Conservation (phyloP, 1,140 invertebrate genomes). For the Drosophila mayri region DNA sequence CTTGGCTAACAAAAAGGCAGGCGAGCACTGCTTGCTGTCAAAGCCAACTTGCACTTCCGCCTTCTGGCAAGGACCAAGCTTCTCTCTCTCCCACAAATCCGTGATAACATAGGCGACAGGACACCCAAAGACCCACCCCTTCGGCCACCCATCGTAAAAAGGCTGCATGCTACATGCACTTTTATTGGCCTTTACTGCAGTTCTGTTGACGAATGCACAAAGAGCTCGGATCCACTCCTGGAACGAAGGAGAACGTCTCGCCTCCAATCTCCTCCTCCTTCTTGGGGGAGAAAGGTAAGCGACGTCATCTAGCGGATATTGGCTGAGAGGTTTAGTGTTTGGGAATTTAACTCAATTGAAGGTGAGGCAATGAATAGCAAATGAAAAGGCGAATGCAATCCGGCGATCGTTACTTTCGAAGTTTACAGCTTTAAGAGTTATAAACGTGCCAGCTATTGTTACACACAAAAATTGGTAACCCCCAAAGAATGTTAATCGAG, state of each 20-base stretch:
- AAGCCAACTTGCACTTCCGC: slow-evolving; percentile 51
- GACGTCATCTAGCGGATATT: slow-evolving; percentile 52
- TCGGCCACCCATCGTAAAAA: slow-evolving; percentile 52
- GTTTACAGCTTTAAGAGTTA: slow-evolving; percentile 34
- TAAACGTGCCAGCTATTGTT: slow-evolving; percentile 26
- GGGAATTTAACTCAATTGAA: slow-evolving; percentile 61
- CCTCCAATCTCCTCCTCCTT: neutral
- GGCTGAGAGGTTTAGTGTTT: slow-evolving; percentile 62
- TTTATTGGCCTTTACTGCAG: slow-evolving; percentile 80
- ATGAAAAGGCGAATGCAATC: slow-evolving; percentile 53
- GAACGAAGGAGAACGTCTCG: slow-evolving; percentile 29
- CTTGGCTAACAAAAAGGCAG: slow-evolving; percentile 67
- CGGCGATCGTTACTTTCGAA: slow-evolving; percentile 32
- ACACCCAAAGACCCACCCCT: neutral
- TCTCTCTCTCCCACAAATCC: neutral
- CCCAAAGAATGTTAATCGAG: slow-evolving; percentile 15
- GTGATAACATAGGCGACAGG: slow-evolving; percentile 5
- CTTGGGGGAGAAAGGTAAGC: slow-evolving; percentile 14
- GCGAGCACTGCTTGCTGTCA: slow-evolving; percentile 39
- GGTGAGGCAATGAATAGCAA: slow-evolving; percentile 72
- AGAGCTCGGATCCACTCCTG: slow-evolving; percentile 33
- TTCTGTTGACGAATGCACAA: slow-evolving; percentile 73
- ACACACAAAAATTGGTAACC: neutral
- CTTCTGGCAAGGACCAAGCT: slow-evolving; percentile 49
- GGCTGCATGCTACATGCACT: slow-evolving; percentile 74